Evolutionary conservation across 2,797 vertebrate genomes (phyloP), one percentile per base, ranked within the genome.

Genomic region (Erethizon dorsatum): DNA sequence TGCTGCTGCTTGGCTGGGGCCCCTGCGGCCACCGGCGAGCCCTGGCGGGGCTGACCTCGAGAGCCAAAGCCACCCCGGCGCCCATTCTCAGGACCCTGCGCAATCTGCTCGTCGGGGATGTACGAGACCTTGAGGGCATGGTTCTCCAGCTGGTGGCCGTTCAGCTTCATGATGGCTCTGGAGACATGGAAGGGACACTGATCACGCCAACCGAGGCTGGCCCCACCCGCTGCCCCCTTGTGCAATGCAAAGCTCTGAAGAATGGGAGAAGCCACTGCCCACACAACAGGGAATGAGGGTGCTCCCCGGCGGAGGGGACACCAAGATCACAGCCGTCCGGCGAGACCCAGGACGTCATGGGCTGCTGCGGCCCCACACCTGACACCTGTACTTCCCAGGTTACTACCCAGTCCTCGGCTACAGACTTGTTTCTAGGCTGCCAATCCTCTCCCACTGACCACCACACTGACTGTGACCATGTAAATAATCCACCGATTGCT

Each of bases 131-230:
- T 99, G 78, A 99, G 98, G 2, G 99, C 97, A 0, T 99, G 99
- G 98, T 99, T 99, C 98, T 99, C 99, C 97, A 99, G 98, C 98
- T 99, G 99, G 98, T 99, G 99, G 12, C 99, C 99, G 0, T 99
- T 99, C 97, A 99, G 99, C 98, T 99, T 99, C 99, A 99, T 99
- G 98, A 99, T 99, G 87, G 99, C 99, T 98, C 99, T 99, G 98
- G 9, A 95, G 61, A 96, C 50, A 96, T 0, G 10, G 93, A 57
- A 28, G 14, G 26, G 2, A 1, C 7, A 37, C 18, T 2, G 7
- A 52, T 86, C 65, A 59, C 15, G n/a, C n/a, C 31, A 33, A 79
- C 18, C 63, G 28, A 69, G 0, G 13, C 24, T 61, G 50, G 37
- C 22, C 14, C 61, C 59, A 92, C 10, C 52, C 54, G 5, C 26